phyloP scores from a whole-genome alignment of 2,888 invertebrate genomes.

The Morinoia aosen region DNA sequence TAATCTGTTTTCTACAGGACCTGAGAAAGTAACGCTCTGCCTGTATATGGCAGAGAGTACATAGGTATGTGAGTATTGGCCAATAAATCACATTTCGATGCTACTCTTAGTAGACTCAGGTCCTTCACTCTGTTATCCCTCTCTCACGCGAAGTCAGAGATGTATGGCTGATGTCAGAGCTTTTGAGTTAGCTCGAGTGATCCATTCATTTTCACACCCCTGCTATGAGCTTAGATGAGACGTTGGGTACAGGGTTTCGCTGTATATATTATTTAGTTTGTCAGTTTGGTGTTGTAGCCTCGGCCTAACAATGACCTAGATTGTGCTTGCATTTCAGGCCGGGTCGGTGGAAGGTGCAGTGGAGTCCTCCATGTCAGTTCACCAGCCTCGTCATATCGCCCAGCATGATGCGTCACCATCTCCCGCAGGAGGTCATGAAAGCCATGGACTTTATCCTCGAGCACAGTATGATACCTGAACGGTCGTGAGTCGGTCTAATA shows the following conservation, averaged over 20 bases:
- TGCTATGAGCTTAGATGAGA: background rate
- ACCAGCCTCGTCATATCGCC: slow-evolving; percentile 63
- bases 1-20: no score
- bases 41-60: no score
- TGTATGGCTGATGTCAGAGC: background rate
- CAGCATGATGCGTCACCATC: slow-evolving; percentile 66
- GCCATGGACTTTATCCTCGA: slow-evolving; percentile 57
- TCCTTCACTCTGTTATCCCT: no score
- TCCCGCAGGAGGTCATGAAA: slow-evolving; percentile 62
- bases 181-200: background rate
- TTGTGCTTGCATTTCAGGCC: slow-evolving; percentile 1
- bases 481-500: background rate
- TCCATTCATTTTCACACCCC: background rate
- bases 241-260: background rate
- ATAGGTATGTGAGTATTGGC: no score
- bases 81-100: no score
- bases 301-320: slow-evolving; percentile 9
- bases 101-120: no score
- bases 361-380: slow-evolving; percentile 61
- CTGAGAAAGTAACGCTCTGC: no score
- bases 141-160: background rate
- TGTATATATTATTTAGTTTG: background rate
- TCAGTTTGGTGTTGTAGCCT: background rate
- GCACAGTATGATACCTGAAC: slow-evolving; percentile 49
- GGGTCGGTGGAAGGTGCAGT: slow-evolving; percentile 61